Base-by-base conservation (phyloP, 2,113 vertebrate genomes). In the Sturnus vulgaris region DNA sequence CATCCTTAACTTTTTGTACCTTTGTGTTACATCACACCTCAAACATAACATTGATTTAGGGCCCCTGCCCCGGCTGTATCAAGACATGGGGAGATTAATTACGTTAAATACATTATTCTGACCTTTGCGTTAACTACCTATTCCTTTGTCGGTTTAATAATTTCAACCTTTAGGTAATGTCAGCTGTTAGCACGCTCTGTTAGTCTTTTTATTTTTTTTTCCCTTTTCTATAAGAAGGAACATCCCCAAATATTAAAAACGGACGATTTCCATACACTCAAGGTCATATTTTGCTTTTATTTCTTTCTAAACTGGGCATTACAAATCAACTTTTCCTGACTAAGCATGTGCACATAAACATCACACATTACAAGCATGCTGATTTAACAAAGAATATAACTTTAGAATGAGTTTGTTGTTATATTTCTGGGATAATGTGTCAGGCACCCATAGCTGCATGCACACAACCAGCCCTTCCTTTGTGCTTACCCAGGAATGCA, bases 21-120 rank as follows among this genome's bases (percentile, higher is more conserved):
- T 96, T 96, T 92, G 93, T 97, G 97, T 95, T 96, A 69, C 81
- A 85, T 96, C 97, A 92, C 94, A 91, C 92, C 91, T 92, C 92
- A 83, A 91, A 96, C 95, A 96, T 90, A 97, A 95, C 96, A 80
- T 68, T 33, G 82, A 93, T 93, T 97, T 77, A 56, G 37, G 82
- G 94, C 79, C 90, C 66, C 83, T 88, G 86, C 90, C 86, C 61
- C 18, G 66, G 33, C 39, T 71, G 47, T 76, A 76, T 70, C 68
- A 82, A 85, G 92, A 90, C 92, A 66, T 11, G 21, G 53, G 24
- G n/a, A 93, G 92, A 91, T 90, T 92, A 95, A 82, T 94, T 91
- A 69, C 65, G 1, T 44, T 44, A 83, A 63, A 82, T 78, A 55
- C 86, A 87, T 71, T 82, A 91, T 92, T 80, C 63, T 2, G 18